Percentiles rank a stretch among this genome's conserved stretches.
phyloP scores from a whole-genome alignment of 2,888 invertebrate species.

The Tenthredo amoena region DNA sequence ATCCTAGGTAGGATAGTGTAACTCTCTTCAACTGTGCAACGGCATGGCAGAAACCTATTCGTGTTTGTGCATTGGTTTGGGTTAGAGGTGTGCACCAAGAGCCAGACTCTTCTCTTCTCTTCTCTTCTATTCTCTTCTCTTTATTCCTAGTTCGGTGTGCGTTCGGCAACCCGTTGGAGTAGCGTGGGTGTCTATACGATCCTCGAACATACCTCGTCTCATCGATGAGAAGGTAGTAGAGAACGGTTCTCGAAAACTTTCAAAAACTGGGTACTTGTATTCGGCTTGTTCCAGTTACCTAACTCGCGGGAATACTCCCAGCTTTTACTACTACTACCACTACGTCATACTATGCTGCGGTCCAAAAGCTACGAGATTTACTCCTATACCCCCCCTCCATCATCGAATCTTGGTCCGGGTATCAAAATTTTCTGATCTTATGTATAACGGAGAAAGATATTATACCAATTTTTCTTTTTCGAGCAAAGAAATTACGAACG shows the following conservation, averaged over 20 bases:
- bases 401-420: no score
- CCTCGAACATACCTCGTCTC: slow-evolving; percentile 25
- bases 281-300: slow-evolving; percentile 47
- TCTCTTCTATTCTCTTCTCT: background rate
- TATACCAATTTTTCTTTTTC: no score
- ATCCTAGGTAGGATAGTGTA: background rate
- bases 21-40: background rate
- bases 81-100: background rate
- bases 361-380: no score
- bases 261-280: slow-evolving; percentile 41
- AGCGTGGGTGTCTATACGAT: background rate
- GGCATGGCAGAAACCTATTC: background rate
- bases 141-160: background rate
- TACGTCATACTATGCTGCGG: background rate
- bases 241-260: slow-evolving; percentile 44
- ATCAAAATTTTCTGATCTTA: no score
- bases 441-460: no score
- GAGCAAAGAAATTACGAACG: no score
- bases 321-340: background rate
- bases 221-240: background rate
- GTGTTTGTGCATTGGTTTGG: background rate
- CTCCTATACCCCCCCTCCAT: no score
- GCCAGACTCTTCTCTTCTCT: background rate
- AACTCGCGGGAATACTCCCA: background rate
- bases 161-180: background rate